Conservation (phyloP, 2,888 invertebrate genomes). For the Sarcophaga carnaria region DNA sequence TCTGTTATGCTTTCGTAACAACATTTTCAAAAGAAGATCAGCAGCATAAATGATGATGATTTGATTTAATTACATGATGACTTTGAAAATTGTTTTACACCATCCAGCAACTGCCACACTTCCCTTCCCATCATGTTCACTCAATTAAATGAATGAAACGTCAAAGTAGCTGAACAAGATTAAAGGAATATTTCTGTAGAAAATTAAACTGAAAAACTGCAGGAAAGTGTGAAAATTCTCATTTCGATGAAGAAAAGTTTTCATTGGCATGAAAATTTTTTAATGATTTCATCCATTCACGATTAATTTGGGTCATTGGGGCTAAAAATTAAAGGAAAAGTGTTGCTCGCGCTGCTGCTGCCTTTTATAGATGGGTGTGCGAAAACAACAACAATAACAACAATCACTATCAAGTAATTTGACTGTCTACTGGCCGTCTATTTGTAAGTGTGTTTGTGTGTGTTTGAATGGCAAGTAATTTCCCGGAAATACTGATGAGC, state of each 20-base stretch:
- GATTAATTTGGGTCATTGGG: conserved; percentile 71
- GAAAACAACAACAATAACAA: conserved; percentile 24
- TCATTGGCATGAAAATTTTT: conserved; percentile 50
- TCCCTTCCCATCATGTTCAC: background rate
- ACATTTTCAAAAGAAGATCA: background rate
- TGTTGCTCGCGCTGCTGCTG: conserved; percentile 44
- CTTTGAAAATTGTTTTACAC: conserved; percentile 25
- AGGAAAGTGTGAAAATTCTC: conserved; percentile 2
- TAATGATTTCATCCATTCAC: conserved; percentile 4
- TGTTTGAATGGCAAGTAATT: background rate
- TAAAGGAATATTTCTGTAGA: background rate
- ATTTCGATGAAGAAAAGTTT: conserved; percentile 21
- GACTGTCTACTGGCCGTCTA: conserved; percentile 63
- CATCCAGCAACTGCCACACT: background rate
- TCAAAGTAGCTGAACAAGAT: background rate
- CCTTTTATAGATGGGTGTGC: background rate
- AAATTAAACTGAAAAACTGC: background rate
- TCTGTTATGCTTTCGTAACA: background rate
- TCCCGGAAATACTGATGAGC: conserved; percentile 27
- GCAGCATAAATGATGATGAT: background rate
- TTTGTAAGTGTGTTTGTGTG: conserved; percentile 31
- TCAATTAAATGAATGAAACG: background rate
- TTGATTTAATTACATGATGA: conserved; percentile 47
- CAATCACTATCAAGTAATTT: conserved; percentile 39
- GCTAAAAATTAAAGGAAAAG: conserved; percentile 59